Evolutionary conservation across 2,888 invertebrate genomes (phyloP), one percentile per base, ranked within the genome.

Genomic region (Lasioglossum lativentre): DNA sequence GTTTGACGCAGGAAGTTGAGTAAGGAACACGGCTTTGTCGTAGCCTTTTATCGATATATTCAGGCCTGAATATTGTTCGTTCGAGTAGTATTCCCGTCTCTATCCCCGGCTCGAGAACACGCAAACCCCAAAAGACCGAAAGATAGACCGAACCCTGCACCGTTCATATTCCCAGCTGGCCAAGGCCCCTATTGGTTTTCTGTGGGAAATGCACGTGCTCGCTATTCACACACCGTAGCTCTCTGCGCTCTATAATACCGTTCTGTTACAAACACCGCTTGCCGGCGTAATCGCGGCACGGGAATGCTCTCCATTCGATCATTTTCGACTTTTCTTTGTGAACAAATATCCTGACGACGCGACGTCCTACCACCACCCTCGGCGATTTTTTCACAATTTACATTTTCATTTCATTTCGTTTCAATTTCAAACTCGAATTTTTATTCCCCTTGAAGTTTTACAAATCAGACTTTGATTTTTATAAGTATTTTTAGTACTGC

Each of bases 121-220:
- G 82, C 78, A 75, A 80, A 85, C 85, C 83, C 85, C 78, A 86
- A 82, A 86, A 85, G 87, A 83, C 78, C 85, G 82, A 88, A 77
- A 82, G 83, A 82, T 83, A 1, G 95, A 96, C 96, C 96, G 90
- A 96, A 96, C 8, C 96, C 96, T 92, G 84, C 94, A 4, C 90
- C 96, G 96, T 87, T 94, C 45, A 95, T 95, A 89, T 94, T 94
- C 88, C 93, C 94, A 19, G 96, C 96, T 88, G 96, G 96, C 83
- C 88, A 88, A 93, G 92, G 92, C 92, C 93, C 94, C 93, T 92
- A 91, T 93, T 93, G 93, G 93, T 92, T 94, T 94, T 94, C 94
- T 94, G 94, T 94, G 94, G 94, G 94, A 94, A 94, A 94, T 94
- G 93, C 94, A 94, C 94, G 94, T 94, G 94, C 93, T 93, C 92